Evolutionary conservation across 1,140 invertebrate species (phyloP), one percentile per base, ranked within the genome.

Genomic region (Parapsyche elsis): DNA sequence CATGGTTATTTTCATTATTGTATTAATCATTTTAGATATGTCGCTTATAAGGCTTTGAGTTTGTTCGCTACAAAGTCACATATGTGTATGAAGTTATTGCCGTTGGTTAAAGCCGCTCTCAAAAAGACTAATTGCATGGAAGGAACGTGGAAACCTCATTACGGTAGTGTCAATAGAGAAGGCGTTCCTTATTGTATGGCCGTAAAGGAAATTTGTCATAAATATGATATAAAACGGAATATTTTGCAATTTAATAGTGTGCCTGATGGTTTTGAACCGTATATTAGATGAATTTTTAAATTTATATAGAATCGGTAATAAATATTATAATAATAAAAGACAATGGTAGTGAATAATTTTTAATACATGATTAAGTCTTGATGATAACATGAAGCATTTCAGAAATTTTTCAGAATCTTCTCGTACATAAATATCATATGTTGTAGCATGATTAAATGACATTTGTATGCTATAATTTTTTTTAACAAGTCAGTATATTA

Each of bases 21-120:
- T 81, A 87, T 88, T 76, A 89, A 89, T 85, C 88, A 89, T 85
- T 87, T 89, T 77, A 80, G 86, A 71, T 88, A 88, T 85, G 78
- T 89, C 44, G 86, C 88, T 30, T 89, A 84, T 83, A 86, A 87
- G 80, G 88, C 88, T 1, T 82, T 89, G 19, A 80, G 83, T 77
- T 84, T 89, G 67, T 89, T 86, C 85, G 86, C 86, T 23, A 84
- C 84, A 57, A 76, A 84, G 14, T 88, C 88, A 30, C 83, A 85
- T 21, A 88, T 87, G 85, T 89, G 88, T 81, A 85, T 78, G 81
- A 81, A 80, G 5, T 80, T 89, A 12, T 80, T 87, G 5, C 85
- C 86, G 9, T 61, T 83, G 26, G 83, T 88, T 46, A 87, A 87
- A 49, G 59, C 81, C 70, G 84, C 87, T 81, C 78, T 89, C 49